Evolutionary conservation across 2,113 vertebrate species (phyloP).

Genomic region (Oenanthe melanoleuca): DNA sequence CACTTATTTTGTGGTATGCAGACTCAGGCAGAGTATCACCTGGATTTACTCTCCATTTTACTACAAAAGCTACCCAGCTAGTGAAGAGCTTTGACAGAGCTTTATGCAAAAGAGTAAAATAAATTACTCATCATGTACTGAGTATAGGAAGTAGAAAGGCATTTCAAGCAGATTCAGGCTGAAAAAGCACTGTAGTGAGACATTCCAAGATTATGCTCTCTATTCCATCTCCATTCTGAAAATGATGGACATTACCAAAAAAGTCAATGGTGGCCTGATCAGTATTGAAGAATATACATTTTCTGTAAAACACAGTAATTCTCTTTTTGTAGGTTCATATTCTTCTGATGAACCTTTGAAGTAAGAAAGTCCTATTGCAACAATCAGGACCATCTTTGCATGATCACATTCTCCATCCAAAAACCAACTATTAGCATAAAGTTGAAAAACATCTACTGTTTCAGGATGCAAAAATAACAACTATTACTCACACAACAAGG

Average conservation of each 20-base stretch:
- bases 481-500: background rate
- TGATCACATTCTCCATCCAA: background rate
- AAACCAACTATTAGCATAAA: background rate
- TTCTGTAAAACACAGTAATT: background rate
- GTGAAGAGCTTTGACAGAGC: background rate
- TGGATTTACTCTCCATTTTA: background rate
- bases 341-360: background rate
- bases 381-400: background rate
- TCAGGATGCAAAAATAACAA: background rate
- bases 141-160: background rate
- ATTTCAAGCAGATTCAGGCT: background rate
- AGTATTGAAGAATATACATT: background rate
- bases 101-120: background rate
- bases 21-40: background rate
- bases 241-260: background rate
- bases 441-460: background rate
- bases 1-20: background rate
- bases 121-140: background rate
- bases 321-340: background rate
- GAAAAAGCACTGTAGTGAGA: background rate
- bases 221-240: background rate
- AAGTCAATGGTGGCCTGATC: background rate
- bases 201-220: background rate
- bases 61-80: background rate
- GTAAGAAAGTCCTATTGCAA: background rate